Base-by-base conservation (phyloP, 2,113 vertebrate genomes). In the Sphyrna mokarran region DNA sequence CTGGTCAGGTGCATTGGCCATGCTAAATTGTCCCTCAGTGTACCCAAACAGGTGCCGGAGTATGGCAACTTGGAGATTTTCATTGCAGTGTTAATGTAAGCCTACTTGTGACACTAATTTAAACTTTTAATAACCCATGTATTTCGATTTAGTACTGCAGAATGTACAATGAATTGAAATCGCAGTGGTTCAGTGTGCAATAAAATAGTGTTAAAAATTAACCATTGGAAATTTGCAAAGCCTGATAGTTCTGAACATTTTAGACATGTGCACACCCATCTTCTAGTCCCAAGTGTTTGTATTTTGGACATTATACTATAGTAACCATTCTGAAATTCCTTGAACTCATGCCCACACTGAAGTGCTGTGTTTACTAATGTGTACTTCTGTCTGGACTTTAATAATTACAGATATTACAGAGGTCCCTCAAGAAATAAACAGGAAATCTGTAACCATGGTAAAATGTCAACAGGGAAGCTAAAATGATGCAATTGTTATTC, bases 361-460 rank as follows among this genome's bases (percentile, higher is more conserved):
- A 61, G 33, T 90, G 26, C 43, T 90, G 54, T 33, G 87, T 90
- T 90, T 90, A 90, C 87, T 61, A 90, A 90, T 61, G 61, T 61
- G 54, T 63, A 90, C 54, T 90, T 20, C 11, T 61, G 29, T 63
- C 26, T 90, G 58, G 87, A 61, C 33, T 90, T 90, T 13, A 61
- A 54, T 90, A 61, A 29, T 54, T 90, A 61, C 48, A 26, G 43
- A 9, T 61, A n/a, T 83, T 61, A 90, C 26, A 90, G 87, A 14
- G 87, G 33, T 90, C 58, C 87, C 54, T 90, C 87, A 33, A 90
- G 87, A 90, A 13, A 90, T 90, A 90, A 90, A 90, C 87, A 90
- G 87, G 87, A 90, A 90, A 33, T 26, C 54, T 90, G 87, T 90
- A 90, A 61, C 87, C 87, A 90, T 90, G 87, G 54, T 90, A 90